These are phyloP conservation scores for Brachionus koreanus DNA, from an alignment of 1,140 invertebrate genomes.

Conservation along the genomic window DNA sequence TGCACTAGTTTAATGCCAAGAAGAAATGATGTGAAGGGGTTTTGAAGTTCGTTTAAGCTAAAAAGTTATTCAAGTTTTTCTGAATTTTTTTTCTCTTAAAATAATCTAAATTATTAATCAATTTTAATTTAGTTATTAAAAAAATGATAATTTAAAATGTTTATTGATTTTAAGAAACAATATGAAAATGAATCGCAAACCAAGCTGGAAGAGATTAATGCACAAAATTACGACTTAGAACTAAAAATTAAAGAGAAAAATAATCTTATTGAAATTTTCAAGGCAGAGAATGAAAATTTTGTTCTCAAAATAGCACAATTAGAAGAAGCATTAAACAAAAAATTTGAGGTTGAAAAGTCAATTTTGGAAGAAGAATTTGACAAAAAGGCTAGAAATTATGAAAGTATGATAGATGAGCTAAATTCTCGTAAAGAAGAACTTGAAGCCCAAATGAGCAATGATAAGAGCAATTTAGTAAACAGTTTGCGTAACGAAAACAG, in stretches of 20 bases:
- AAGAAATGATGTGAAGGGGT: no score
- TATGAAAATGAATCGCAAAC: not conserved
- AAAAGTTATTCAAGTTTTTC: no score
- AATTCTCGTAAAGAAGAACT: not conserved
- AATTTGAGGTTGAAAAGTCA: not conserved
- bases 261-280: conserved; percentile 1
- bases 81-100: no score
- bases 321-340: not conserved
- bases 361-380: not conserved
- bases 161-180: not conserved
- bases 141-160: not conserved
- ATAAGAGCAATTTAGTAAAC: not conserved
- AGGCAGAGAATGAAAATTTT: not conserved
- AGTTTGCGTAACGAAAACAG: not conserved
- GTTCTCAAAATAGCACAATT: not conserved
- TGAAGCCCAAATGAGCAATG: not conserved
- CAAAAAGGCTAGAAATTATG: not conserved
- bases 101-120: no score
- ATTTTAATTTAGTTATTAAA: no score
- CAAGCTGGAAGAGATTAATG: conserved; percentile 5
- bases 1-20: no score
- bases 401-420: not conserved
- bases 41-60: no score
- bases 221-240: not conserved
- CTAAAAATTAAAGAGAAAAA: conserved; percentile 15